Conservation (phyloP, 92 coral and sea anemone species). For the Palythoa grandis region DNA sequence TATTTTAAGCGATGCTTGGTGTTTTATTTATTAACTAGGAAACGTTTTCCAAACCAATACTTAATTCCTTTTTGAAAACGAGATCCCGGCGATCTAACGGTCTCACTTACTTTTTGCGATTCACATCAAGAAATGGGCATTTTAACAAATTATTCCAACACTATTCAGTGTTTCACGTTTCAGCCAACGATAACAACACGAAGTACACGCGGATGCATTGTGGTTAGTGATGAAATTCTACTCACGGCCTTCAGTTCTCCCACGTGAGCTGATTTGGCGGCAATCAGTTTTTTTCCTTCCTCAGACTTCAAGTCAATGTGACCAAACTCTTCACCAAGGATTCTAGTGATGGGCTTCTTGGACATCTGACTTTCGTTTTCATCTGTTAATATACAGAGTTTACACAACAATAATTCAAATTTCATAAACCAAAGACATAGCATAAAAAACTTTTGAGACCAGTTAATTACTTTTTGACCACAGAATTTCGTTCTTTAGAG, state of each 20-base stretch:
- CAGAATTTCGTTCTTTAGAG: too few relatives aligned
- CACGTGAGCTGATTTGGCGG: constrained; percentile 82
- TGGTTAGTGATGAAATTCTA: background rate
- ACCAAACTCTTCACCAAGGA: constrained; percentile 84
- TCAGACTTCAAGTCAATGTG: constrained; percentile 71
- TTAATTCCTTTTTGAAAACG: background rate
- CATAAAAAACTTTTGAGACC: too few relatives aligned
- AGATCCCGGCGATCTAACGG: too few relatives aligned
- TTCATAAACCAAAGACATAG: too few relatives aligned
- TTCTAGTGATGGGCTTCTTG: constrained; percentile 36
- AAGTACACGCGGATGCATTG: background rate
- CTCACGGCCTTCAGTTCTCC: constrained; percentile 77
- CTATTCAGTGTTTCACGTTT: too few relatives aligned
- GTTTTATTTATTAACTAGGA: background rate
- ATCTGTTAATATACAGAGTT: background rate
- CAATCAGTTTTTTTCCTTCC: constrained; percentile 77
- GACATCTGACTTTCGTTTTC: background rate
- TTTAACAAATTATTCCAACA: too few relatives aligned
- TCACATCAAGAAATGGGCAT: too few relatives aligned
- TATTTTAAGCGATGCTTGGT: too few relatives aligned
- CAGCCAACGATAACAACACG: background rate
- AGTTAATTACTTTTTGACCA: background rate
- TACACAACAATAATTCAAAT: background rate
- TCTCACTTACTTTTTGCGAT: too few relatives aligned
- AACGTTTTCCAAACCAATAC: background rate